Evolutionary conservation across 2,797 vertebrate species (phyloP), one percentile per base, ranked within the genome.

Genomic region (Propithecus perrieri): DNA sequence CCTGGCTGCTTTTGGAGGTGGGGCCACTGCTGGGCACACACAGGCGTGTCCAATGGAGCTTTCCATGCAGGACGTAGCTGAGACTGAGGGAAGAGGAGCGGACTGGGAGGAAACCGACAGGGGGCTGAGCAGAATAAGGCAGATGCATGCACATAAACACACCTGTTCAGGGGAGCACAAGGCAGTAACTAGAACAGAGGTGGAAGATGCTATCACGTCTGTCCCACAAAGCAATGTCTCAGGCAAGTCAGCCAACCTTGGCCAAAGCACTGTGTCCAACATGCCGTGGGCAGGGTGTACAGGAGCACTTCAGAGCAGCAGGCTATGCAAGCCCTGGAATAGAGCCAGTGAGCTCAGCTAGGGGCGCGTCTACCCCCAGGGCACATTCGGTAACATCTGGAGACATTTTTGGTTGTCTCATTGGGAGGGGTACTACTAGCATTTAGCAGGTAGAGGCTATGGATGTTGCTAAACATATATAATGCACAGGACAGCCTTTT

Each of bases 91-190:
- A 57, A 69, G 22, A 76, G 35, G 57, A 76, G 63, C 81, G 88
- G 78, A 89, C 4, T 83, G 75, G 85, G 88, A 94, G 89, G 63
- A 67, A 89, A 85, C 2, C 48, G 94, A 43, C 24, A 20, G 79
- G 57, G 53, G 20, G 0, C 65, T 28, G 57, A 30, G 65, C 35
- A 35, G 55, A 84, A 57, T 4, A 15, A 69, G 95, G 75, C 89
- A 94, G 95, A 50, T 89, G 89, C 75, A 84, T 55, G 85, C 59
- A 79, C 30, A 72, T 28, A 91, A 43, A 92, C 85, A 96, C 90
- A 97, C 92, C 92, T 75, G 85, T 53, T 78, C 71, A 1, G 1
- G 85, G 92, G 46, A 83, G 67, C 50, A 55, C 20, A 5, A 33
- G 81, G 83, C 7, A 1, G 89, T 14, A 87, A 87, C 63, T 18